Evolutionary conservation across 1,140 invertebrate genomes (phyloP), one percentile per base, ranked within the genome.

Genomic region (Apocrypta bakeri): DNA sequence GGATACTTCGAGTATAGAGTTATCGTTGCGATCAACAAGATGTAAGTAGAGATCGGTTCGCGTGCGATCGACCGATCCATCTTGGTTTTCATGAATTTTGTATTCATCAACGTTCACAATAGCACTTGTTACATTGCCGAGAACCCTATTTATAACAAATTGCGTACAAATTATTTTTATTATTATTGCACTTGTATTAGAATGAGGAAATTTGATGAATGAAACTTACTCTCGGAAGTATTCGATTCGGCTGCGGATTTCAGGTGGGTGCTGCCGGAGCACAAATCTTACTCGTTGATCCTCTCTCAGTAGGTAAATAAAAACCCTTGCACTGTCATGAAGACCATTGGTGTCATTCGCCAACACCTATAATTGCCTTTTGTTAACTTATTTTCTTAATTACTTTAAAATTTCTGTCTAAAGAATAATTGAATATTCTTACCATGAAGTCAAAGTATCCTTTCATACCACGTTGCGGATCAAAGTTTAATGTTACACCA

Each of bases 391-490:
- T 4, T 69, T 69, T 61, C n/a, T 8, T 61, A 2, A n/a, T 61
- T 2, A 61, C n/a, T n/a, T n/a, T n/a, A n/a, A n/a, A n/a, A n/a
- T n/a, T n/a, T n/a, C n/a, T n/a, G n/a, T 24, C 69, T 64, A 75
- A 83, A 71, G 37, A 74, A 74, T 71, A 80, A 31, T 29, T 25
- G 31, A 66, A 6, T 40, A 82, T 68, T 81, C 33, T 85, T 88
- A 96, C 95, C 93, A 96, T 95, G 87, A 99, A 98, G 89, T 98
- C 96, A 91, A 99, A 99, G 90, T 98, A 98, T 74, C 98, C 98
- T 90, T 98, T 98, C 98, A 99, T 98, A 75, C 96, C 96, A 87
- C 96, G 96, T 88, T 98, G 98, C 24, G 98, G 98, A 92, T 98
- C 98, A 89, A 98, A 99, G 91, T 98, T 98, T 0, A 99, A 92